phyloP scores from a whole-genome alignment of 1,140 invertebrate genomes.

The Drosophila hydei region DNA sequence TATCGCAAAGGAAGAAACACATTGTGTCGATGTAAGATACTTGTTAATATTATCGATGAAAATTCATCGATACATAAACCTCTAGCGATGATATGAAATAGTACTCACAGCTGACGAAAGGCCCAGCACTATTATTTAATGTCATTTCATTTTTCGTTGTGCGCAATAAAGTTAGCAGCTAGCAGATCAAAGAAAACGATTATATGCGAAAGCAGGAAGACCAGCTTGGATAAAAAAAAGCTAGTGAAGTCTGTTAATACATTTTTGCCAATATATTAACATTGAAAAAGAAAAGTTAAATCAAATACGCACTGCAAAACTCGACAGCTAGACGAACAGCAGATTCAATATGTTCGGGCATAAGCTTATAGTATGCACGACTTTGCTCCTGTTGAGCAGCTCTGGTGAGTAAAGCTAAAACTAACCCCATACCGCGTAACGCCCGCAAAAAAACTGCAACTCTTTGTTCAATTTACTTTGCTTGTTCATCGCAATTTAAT shows the following conservation, averaged over 20 bases:
- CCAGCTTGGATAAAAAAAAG: background rate
- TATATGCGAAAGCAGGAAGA: background rate
- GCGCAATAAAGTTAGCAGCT: constrained; percentile 37
- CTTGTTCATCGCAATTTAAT: constrained; percentile 72
- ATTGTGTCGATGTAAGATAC: background rate
- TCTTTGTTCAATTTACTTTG: constrained; percentile 67
- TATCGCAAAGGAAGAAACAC: background rate
- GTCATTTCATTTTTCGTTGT: constrained; percentile 52
- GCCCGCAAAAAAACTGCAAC: constrained; percentile 25
- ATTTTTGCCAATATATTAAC: background rate
- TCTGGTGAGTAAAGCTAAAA: constrained; percentile 56
- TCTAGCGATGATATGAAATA: constrained; percentile 7
- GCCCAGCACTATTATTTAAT: constrained; percentile 44
- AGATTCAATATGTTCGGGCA: constrained; percentile 52
- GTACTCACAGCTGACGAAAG: constrained; percentile 32
- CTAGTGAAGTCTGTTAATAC: constrained; percentile 2
- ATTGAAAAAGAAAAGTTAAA: constrained; percentile 1
- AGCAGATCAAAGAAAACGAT: constrained; percentile 12
- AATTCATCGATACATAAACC: constrained; percentile 3
- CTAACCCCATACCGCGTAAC: constrained; percentile 3
- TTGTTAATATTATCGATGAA: constrained; percentile 10
- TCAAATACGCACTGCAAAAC: constrained; percentile 6
- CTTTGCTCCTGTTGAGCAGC: constrained; percentile 52
- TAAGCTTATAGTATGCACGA: constrained; percentile 58
- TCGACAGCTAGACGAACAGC: background rate